Base-by-base conservation (phyloP, 2,797 vertebrate genomes). In the Leptodactylus fallax region DNA sequence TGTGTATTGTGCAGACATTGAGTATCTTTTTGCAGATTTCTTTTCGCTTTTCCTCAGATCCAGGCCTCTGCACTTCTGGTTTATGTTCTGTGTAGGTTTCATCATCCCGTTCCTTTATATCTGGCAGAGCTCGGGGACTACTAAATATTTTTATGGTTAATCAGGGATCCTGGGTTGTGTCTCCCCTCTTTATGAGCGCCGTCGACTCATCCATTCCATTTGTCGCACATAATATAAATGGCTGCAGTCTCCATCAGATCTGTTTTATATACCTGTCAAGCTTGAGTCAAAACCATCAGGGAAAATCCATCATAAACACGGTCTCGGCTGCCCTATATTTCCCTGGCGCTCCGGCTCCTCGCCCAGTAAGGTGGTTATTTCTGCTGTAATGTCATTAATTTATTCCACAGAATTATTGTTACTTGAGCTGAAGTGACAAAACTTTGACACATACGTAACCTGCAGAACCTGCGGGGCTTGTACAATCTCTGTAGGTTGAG, bases 241-340 rank as follows among this genome's bases (percentile, higher is more conserved):
- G 69, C 82, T 23, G 82, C 36, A 84, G 69, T 49, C 82, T 84
- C 53, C 36, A 58, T 76, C 67, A 25, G 82, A 58, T 84, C 82
- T 84, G 82, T 74, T 74, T 84, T 60, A 84, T 84, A 76, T 74
- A 84, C 82, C 82, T 84, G 82, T 84, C 82, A 74, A 58, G 82
- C 36, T 55, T 49, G 55, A 84, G 55, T 56, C 69, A 60, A 45
- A 61, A 47, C 55, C 82, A 84, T 19, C 53, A 16, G 82, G 82
- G 82, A 84, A 76, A 84, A 84, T 60, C 82, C 21, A 72, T 61
- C 82, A 84, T 84, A 84, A 84, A 84, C 69, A 61, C 82, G 45
- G 17, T 61, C 72, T 60, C 27, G n/a, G 82, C 67, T 49, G 82
- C 69, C 67, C 47, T 58, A 58, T 23, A 60, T 76, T 60, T 47